Conservation (phyloP, 2,113 vertebrate species). For the Silurus asotus region DNA sequence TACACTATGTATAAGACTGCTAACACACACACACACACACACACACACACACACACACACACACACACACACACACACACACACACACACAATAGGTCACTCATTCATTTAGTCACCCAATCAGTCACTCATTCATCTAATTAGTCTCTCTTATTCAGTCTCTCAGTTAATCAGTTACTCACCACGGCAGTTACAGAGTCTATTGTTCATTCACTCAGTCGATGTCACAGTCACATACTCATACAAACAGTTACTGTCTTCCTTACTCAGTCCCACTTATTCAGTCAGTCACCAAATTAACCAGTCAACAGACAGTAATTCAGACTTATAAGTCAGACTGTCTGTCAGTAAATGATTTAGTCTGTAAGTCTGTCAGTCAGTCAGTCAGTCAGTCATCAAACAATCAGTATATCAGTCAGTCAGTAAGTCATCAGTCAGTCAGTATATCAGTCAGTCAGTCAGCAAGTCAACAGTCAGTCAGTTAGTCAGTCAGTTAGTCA, state of each 20-base stretch:
- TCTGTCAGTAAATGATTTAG: background rate
- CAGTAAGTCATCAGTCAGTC: too few relatives aligned
- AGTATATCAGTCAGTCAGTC: background rate
- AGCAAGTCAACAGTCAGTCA: background rate
- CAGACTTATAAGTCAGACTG: background rate
- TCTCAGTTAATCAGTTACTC: background rate
- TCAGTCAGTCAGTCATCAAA: background rate
- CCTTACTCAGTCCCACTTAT: too few relatives aligned
- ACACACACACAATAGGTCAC: background rate
- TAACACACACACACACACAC: background rate
- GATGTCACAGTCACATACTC: background rate
- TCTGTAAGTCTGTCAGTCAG: background rate
- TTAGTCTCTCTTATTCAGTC: background rate
- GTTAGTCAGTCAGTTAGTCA: background rate
- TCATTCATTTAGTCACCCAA: background rate
- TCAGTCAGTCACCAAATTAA: background rate
- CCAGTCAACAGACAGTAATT: background rate
- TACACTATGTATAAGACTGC: slow-evolving; percentile 5
- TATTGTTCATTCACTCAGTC: background rate
- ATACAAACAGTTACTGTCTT: background rate
- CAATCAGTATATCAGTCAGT: background rate
- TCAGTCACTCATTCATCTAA: background rate
- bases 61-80: slow-evolving; percentile 1
- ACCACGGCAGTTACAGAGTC: background rate
- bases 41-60: background rate